phyloP scores from a whole-genome alignment of 2,113 vertebrate species.

The Gallinago paraguaiae region DNA sequence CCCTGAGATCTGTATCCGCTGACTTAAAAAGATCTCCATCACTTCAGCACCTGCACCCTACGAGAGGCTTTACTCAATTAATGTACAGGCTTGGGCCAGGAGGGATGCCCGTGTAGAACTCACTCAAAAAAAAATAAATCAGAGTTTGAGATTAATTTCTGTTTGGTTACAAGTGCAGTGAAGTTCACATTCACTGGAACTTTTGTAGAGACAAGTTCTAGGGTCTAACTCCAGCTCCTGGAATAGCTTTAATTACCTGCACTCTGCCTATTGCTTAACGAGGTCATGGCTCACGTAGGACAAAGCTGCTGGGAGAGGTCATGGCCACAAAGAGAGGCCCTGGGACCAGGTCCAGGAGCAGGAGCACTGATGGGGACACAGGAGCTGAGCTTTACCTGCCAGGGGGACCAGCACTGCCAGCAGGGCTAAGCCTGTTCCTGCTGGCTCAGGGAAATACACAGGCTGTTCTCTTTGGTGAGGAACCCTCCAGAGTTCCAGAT shows the following conservation, averaged over 20 bases:
- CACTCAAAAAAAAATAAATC: background rate
- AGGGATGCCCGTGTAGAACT: accelerated
- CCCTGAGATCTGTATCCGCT: background rate
- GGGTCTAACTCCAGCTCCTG: background rate
- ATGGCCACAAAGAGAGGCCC: background rate
- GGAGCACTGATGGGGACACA: background rate
- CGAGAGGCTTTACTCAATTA: background rate
- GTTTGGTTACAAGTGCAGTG: background rate
- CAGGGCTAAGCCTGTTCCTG: background rate
- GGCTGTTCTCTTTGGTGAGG: background rate
- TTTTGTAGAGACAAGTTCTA: background rate
- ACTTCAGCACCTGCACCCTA: background rate
- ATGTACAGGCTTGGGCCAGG: background rate
- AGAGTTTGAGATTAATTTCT: background rate
- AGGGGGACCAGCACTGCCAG: accelerated
- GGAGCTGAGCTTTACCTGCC: background rate
- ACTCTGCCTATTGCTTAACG: background rate
- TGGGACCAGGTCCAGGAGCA: background rate
- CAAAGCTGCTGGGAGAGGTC: background rate
- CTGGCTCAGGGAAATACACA: background rate
- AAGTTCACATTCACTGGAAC: background rate
- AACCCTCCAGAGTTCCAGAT: background rate
- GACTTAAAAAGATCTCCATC: background rate
- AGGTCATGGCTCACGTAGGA: accelerated
- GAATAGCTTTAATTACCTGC: background rate